Conservation (phyloP, 2,113 vertebrate genomes). For the Scopus umbretta region DNA sequence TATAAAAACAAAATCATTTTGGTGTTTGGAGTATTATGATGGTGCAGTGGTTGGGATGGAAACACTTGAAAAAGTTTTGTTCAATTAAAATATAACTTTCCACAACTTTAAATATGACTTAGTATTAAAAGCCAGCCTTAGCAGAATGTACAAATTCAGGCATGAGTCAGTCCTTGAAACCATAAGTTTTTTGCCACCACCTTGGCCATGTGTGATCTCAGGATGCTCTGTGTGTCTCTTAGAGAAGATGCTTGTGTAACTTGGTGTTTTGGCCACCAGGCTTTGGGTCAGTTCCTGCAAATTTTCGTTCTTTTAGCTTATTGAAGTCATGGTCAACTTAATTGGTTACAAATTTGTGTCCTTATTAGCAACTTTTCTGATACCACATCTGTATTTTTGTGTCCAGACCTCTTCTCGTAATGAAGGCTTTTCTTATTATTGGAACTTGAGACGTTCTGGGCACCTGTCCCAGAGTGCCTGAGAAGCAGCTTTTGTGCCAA, state of each 20-base stretch:
- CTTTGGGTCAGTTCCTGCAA: neutral
- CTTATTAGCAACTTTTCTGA: constrained; percentile 25
- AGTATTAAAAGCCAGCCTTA: neutral
- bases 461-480: constrained; percentile 55
- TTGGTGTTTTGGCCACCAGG: neutral
- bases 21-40: neutral
- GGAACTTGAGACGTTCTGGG: constrained; percentile 50
- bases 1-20: neutral
- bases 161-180: neutral
- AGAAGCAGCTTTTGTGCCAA: constrained; percentile 49
- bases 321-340: neutral
- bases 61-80: neutral
- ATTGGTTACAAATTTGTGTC: neutral
- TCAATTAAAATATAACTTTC: neutral
- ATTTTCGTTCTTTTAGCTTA: neutral
- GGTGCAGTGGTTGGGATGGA: neutral
- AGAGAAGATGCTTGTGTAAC: neutral
- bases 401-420: neutral
- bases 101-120: neutral
- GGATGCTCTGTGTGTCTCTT: neutral
- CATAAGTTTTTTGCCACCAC: neutral
- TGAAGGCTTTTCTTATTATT: constrained; percentile 44
- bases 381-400: constrained; percentile 16
- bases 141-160: neutral
- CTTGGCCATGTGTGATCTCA: neutral